A percentile compares a stretch with the other conserved stretches of the same genome.
Conservation (phyloP, 2,797 vertebrate species). For the Eurystomus glaucurus region DNA sequence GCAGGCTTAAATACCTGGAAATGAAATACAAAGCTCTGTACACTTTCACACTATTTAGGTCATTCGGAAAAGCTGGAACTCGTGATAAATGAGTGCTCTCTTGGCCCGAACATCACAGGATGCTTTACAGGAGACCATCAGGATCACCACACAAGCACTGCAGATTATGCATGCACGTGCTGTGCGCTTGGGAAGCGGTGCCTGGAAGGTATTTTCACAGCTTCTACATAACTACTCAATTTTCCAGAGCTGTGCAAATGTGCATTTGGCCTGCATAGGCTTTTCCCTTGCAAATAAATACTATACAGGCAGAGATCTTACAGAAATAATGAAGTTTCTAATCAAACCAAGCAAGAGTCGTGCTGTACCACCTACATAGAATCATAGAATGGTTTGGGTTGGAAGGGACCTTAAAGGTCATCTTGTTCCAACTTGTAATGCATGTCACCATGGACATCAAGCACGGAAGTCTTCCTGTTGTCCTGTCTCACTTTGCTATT, state of each 20-base stretch:
- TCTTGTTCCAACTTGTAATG: not conserved
- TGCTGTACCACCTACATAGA: not conserved
- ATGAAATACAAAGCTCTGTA: conserved; percentile 85
- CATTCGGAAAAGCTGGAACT: conserved; percentile 70
- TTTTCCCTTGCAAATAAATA: not conserved
- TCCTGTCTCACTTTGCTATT: not conserved
- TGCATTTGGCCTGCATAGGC: not conserved
- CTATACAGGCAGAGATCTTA: not conserved
- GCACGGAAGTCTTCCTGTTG: not conserved
- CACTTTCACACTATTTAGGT: conserved; percentile 82
- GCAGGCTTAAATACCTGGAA: conserved; percentile 86
- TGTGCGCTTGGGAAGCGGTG: not conserved
- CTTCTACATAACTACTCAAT: not conserved
- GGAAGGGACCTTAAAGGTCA: too few species aligned
- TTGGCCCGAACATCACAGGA: conserved; percentile 35
- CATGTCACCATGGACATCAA: rapidly evolving
- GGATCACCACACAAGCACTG: rapidly evolving
- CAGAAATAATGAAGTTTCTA: not conserved
- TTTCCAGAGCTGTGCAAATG: not conserved
- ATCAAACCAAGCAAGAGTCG: not conserved
- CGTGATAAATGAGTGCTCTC: conserved; percentile 28
- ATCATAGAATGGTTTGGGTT: too few species aligned
- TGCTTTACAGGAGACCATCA: conserved; percentile 15
- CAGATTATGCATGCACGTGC: rapidly evolving
- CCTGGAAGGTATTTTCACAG: conserved; percentile 40